Percentiles rank a stretch among this genome's conserved stretches.
Conservation (phyloP, 2,888 invertebrate genomes). For the Blera fallax region DNA sequence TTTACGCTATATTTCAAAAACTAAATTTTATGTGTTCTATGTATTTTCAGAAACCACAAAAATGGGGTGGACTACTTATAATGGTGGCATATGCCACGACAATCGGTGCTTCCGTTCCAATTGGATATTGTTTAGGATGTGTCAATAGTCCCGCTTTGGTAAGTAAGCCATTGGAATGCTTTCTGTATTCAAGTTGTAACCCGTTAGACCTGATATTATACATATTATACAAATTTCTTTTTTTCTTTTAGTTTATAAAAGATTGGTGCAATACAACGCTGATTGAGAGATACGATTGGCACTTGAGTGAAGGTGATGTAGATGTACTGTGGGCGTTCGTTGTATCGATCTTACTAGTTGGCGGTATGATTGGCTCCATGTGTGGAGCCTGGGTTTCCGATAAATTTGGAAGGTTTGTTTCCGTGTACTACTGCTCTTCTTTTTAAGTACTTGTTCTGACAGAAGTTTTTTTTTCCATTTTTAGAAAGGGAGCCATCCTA, state of each 20-base stretch:
- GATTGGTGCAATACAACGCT: slow-evolving; percentile 88
- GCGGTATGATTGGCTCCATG: slow-evolving; percentile 93
- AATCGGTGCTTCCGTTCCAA: slow-evolving; percentile 89
- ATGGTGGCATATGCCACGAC: slow-evolving; percentile 87
- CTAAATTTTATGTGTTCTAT: not conserved
- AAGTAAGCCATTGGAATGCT: slow-evolving; percentile 77
- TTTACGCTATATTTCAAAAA: not conserved
- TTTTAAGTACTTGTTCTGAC: not conserved
- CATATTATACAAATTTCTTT: not conserved
- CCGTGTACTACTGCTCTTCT: not conserved
- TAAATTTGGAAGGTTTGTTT: slow-evolving; percentile 85
- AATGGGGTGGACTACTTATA: slow-evolving; percentile 82
- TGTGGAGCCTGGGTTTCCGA: slow-evolving; percentile 89
- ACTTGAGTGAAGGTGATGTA: slow-evolving; percentile 82
- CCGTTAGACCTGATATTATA: too few relatives aligned
- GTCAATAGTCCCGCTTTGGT: slow-evolving; percentile 91
- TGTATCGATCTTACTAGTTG: slow-evolving; percentile 93
- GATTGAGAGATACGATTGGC: slow-evolving; percentile 83
- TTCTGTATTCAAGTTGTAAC: too few relatives aligned
- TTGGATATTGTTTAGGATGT: slow-evolving; percentile 92
- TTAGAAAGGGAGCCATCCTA: slow-evolving; percentile 85
- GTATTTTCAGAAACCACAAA: slow-evolving; percentile 54
- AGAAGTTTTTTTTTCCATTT: not conserved
- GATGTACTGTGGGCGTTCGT: slow-evolving; percentile 90
- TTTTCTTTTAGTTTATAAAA: slow-evolving; percentile 83